Base-by-base conservation (phyloP, 2,113 vertebrate species). In the Cyanoramphus novaezelandiae region DNA sequence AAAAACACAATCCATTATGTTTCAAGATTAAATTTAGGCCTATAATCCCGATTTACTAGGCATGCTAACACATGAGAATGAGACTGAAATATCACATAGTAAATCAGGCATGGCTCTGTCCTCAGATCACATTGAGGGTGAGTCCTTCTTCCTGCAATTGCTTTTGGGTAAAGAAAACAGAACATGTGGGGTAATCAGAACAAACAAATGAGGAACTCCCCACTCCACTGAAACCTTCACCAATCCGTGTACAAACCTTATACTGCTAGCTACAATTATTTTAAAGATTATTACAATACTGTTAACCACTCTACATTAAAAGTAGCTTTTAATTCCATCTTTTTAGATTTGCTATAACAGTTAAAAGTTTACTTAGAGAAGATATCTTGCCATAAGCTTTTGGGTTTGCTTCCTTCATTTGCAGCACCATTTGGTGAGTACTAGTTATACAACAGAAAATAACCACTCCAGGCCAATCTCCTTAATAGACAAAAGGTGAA, bases 401-500 rank as follows among this genome's bases (percentile, higher is more conserved):
- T 88, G 75, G 0, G 31, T 92, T 94, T 75, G 37, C 71, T 67
- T 76, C 29, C 31, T 82, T 90, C 46, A 83, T 80, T 82, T 80
- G 37, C 52, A 86, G 55, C n/a, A 47, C 55, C 50, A 55, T 79
- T 91, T 91, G 78, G 53, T 55, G 88, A 94, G 50, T 29, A 59
- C 24, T 29, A 57, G 76, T 53, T 92, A 74, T 1, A 13, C 68
- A 91, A 93, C 7, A 77, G 50, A 84, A 95, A 76, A 82, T 52
- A 81, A 80, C 43, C 0, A 47, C 84, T 71, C 4, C 0, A 53
- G 68, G 78, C 59, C 91, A 81, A 77, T 15, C 75, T 74, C 82
- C 83, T 83, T 17, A 31, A 70, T 7, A 93, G 53, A 95, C 88
- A 92, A 85, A 95, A 94, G 52, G 84, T 85, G 74, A 92, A 92